Evolutionary conservation across 2,888 invertebrate species (phyloP).

Genomic region (Notocelia uddmanniana): DNA sequence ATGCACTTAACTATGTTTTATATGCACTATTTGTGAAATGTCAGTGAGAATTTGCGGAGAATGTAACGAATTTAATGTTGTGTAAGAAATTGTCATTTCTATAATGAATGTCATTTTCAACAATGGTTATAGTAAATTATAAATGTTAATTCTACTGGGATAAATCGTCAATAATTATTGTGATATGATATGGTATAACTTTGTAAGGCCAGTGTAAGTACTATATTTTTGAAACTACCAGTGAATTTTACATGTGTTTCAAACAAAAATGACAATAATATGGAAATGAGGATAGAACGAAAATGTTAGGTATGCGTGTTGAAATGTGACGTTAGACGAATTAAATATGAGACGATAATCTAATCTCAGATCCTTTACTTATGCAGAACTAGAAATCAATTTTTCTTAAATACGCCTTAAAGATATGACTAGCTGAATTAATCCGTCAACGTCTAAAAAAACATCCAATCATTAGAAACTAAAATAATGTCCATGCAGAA

Average conservation of each 20-base stretch:
- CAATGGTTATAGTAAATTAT: background rate
- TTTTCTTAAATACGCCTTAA: background rate
- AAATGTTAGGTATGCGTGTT: constrained; percentile 6
- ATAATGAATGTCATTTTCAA: background rate
- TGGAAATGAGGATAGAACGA: constrained; percentile 27
- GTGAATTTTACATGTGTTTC: background rate
- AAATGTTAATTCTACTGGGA: too few relatives aligned
- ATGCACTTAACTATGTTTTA: background rate
- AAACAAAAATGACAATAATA: constrained; percentile 22
- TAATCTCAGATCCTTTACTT: too few relatives aligned
- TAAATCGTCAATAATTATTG: too few relatives aligned
- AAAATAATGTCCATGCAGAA: constrained; percentile 31
- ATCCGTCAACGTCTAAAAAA: constrained; percentile 22
- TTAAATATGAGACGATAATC: constrained; percentile 1
- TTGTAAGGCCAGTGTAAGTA: background rate
- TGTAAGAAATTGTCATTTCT: background rate
- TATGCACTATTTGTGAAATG: background rate
- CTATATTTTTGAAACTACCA: background rate
- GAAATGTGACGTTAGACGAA: constrained; percentile 2
- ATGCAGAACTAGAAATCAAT: too few relatives aligned
- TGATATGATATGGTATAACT: too few relatives aligned
- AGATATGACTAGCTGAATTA: constrained; percentile 2
- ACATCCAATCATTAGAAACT: constrained; percentile 17
- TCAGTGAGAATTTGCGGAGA: background rate
- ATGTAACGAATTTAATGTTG: constrained; percentile 6